Evolutionary conservation across 2,797 vertebrate species (phyloP).

Genomic region (Jordanella pulchra): DNA sequence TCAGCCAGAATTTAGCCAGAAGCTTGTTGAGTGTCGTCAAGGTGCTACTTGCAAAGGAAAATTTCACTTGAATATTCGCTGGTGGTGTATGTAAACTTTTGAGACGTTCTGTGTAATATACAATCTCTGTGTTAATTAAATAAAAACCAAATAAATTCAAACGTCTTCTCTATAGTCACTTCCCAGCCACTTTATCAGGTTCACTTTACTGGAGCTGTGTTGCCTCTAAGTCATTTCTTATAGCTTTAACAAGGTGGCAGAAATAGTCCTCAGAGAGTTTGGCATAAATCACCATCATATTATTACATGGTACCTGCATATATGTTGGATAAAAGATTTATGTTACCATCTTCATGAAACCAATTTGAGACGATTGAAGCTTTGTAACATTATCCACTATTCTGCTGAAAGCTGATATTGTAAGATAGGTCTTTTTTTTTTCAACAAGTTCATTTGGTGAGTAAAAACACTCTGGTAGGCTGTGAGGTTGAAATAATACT

Average conservation of each 20-base stretch:
- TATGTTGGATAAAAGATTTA: not conserved
- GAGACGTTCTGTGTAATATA: not conserved
- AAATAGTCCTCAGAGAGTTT: not conserved
- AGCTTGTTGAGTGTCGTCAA: not conserved
- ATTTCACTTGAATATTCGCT: not conserved
- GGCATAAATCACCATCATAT: not conserved
- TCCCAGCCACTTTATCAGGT: not conserved
- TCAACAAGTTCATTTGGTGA: not conserved
- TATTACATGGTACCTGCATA: not conserved
- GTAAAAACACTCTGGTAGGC: not conserved
- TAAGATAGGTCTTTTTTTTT: not conserved
- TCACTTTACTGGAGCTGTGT: not conserved
- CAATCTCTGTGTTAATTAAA: not conserved
- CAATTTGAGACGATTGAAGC: not conserved
- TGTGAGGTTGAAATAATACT: not conserved
- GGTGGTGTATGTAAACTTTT: not conserved
- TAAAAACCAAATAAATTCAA: not conserved
- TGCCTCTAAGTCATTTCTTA: not conserved
- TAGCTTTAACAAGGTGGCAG: not conserved
- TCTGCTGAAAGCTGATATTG: not conserved
- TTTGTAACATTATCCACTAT: not conserved
- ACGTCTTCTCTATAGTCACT: not conserved
- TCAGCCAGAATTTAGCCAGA: not conserved
- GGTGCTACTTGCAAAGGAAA: not conserved
- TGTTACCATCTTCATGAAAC: not conserved